Base-by-base conservation (phyloP, 2,797 vertebrate species). In the Adrianichthys oophorus region DNA sequence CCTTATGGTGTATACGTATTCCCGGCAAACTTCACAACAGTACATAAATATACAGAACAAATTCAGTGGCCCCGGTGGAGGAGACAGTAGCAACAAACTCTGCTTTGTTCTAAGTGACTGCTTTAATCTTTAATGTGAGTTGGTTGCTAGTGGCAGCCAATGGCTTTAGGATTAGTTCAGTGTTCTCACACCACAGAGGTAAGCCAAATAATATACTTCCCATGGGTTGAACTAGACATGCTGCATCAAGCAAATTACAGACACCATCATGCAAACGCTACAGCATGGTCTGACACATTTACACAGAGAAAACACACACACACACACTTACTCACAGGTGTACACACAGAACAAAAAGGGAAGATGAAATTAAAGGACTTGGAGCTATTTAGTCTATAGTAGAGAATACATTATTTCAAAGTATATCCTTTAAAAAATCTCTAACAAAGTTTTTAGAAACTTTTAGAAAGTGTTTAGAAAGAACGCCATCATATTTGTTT, bases 151-250 rank as follows among this genome's bases (percentile, higher is more conserved):
- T 79, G 68, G 74, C 56, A 56, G 65, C 73, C 65, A 63, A 57
- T 76, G 76, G 48, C 72, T 72, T 78, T 74, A 66, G 78, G 76
- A 80, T 78, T 82, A 78, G 74, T 74, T 83, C 70, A 52, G 65
- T 69, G 74, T 80, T 86, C 82, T 83, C 81, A 81, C 83, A 84
- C 76, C 70, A 73, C 79, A 83, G 82, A 86, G 86, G 85, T 88
- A 83, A 89, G 64, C 74, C 69, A 85, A 89, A 89, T 85, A 83
- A 87, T 80, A 69, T 62, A 55, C 43, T 61, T 74, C 72, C 80
- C 82, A 50, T 56, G 65, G 79, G 74, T 66, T 56, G 37, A 61
- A 78, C 73, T 77, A 73, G 72, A 64, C 80, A 79, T 67, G 77
- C 71, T 61, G 56, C 59, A 43, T 79, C 61, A 68, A 68, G 54